Base-by-base conservation (phyloP, 1,140 invertebrate genomes). In the Neomicropteryx cornuta region DNA sequence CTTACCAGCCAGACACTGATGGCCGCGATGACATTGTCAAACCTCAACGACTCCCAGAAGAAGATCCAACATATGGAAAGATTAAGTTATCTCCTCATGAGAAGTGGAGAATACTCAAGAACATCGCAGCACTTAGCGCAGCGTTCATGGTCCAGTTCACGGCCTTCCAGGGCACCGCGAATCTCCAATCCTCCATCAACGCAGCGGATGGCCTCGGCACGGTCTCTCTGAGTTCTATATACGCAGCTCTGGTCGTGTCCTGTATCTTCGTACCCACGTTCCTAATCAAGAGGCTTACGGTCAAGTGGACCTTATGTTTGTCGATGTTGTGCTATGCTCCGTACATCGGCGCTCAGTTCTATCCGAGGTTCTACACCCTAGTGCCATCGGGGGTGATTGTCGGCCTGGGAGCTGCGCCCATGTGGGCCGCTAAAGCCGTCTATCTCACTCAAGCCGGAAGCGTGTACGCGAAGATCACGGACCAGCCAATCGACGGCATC, bases 401-500 rank as follows among this genome's bases (percentile, higher is more conserved):
- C n/a, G 93, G 93, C 44, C 62, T 95, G 17, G 90, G 89, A 1
- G 92, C 90, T 2, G 91, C 92, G 0, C 92, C 91, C 23, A 85
- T 97, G 76, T 97, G 94, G 94, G 86, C 90, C 1, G 88, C 93
- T 3, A 91, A 97, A 60, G 92, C 91, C 33, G 91, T 88, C 0
- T 98, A 97, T 55, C 68, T 98, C 4, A 97, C 92, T 0, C 87
- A 96, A 61, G 82, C 83, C 4, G 90, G 87, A 14, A 83, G 86
- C 28, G 82, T 92, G 43, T 89, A 89, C 64, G 86, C 86, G 3
- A 87, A 88, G 53, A 66, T 90, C 27, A 87, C 84, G 10, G 87
- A 89, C 43, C 83, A 92, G 51, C 73, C 83, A 1, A 78, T 85
- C 4, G 89, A 95, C 56, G 85, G 83, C 4, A 87, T 95, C 44